Base-by-base conservation (phyloP, 2,797 vertebrate genomes). In the Sorex maritimensis region DNA sequence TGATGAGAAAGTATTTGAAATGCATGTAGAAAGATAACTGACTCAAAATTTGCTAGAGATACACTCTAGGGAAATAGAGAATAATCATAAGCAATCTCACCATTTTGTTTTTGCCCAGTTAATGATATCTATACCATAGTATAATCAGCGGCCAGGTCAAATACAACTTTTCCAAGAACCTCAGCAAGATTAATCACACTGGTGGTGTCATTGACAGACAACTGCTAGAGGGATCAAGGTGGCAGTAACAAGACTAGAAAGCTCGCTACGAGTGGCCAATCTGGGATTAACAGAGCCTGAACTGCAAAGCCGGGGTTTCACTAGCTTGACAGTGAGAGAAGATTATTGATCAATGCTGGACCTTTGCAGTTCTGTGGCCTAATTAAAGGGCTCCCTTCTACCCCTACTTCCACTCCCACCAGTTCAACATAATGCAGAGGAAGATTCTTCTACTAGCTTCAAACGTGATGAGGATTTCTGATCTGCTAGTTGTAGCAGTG, bases 31-130 rank as follows among this genome's bases (percentile, higher is more conserved):
- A 67, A 68, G 3, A 82, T 3, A 71, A 81, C 69, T 73, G 12
- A 81, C 80, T 86, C 17, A 38, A 78, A 14, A 28, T 77, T 93
- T 86, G 10, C 69, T 67, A 52, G 74, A 5, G 6, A 69, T 2
- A 80, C 6, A 44, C 72, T 81, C 69, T 92, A 87, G 87, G 24
- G 26, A 13, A 83, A 84, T 38, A 5, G 26, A 63, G 63, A 81
- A 44, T 5, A 74, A 28, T 74, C 28, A 38, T 34, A 44, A 23
- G 26, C 21, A 38, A 84, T 46, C 34, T 90, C 2, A 65, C 6
- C n/a, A 55, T 77, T 30, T 38, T 61, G 58, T 61, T 61, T 61
- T 61, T 21, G 58, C 58, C 58, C 52, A 55, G 10, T 55, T 49
- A 30, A 85, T 1, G n/a, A 73, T 34, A 73, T 21, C 52, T 65